Percentiles rank a stretch among this genome's conserved stretches.
Evolutionary conservation across 2,113 vertebrate species (phyloP).

Genomic region (Myotis lucifugus): DNA sequence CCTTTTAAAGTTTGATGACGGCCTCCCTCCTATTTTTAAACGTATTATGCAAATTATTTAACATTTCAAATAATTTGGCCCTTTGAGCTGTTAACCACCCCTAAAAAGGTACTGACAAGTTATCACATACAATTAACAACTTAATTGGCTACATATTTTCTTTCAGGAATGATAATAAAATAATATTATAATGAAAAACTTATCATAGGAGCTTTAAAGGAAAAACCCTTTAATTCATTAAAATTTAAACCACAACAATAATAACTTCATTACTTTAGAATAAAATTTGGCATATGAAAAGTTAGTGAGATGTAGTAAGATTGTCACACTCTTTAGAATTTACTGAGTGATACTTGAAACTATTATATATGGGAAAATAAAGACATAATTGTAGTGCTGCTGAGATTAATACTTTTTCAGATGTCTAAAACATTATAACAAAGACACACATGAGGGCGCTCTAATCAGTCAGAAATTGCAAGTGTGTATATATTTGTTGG

Average conservation of each 20-base stretch:
- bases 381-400: slow-evolving; percentile 50
- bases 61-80: neutral
- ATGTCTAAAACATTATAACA: slow-evolving; percentile 53
- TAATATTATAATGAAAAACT: slow-evolving; percentile 35
- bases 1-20: neutral
- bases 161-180: slow-evolving; percentile 40
- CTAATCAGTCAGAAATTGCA: slow-evolving; percentile 39
- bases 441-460: slow-evolving; percentile 72
- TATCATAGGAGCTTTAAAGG: neutral
- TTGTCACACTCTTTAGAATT: slow-evolving; percentile 15
- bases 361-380: slow-evolving; percentile 1
- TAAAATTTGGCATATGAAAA: slow-evolving; percentile 34
- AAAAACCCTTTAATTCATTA: slow-evolving; percentile 25
- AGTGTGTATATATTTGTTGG: neutral
- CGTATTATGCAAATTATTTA: neutral
- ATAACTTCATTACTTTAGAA: slow-evolving; percentile 39
- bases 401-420: slow-evolving; percentile 54
- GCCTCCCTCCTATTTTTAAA: neutral
- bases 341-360: neutral
- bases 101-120: neutral
- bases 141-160: slow-evolving; percentile 10
- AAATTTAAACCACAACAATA: slow-evolving; percentile 34
- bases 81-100: neutral
- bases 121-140: neutral
- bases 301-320: neutral